Evolutionary conservation across 2,888 invertebrate species (phyloP), one percentile per base, ranked within the genome.

Genomic region (Boloria euphrosyne): DNA sequence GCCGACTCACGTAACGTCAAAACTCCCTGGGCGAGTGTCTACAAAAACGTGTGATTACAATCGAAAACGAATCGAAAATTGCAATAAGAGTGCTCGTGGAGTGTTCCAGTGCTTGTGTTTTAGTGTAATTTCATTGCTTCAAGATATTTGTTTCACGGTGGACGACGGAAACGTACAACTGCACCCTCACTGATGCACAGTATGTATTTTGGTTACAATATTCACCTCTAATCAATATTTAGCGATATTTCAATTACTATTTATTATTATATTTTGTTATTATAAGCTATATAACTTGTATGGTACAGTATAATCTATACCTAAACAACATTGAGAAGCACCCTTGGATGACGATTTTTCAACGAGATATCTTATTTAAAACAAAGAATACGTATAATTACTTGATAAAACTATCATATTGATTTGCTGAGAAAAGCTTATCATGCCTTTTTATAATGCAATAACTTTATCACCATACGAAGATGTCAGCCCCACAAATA

Each of bases 1-100:
- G 90, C 90, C 79, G 89, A 83, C 80, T 77, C 78, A 78, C 75
- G 75, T 82, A 86, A 86, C 83, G 90, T 91, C 90, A 90, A 90
- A 90, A 86, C 80, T 85, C 74, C 71, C 76, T 76, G 83, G 82
- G 80, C 80, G 81, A 86, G 75, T 78, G 78, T 81, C 78, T 81
- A 77, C 77, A 68, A 83, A 86, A 89, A 88, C 85, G 85, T 85
- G 85, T 83, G 80, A 83, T 78, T 80, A 77, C 81, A 72, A 75
- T 71, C 74, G 71, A 80, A 81, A 80, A 78, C 74, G 70, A 75
- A 65, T 52, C 67, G 69, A 77, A 71, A 61, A 73, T 68, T 77
- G 74, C 64, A 65, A 69, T 68, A 76, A 74, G 43, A 75, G 81
- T 81, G 75, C 62, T 65, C 69, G 83, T 86, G 31, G 31, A 76